These are phyloP conservation scores for Perca schrenkii DNA, from an alignment of 2,113 vertebrate species.

Conservation along the genomic window DNA sequence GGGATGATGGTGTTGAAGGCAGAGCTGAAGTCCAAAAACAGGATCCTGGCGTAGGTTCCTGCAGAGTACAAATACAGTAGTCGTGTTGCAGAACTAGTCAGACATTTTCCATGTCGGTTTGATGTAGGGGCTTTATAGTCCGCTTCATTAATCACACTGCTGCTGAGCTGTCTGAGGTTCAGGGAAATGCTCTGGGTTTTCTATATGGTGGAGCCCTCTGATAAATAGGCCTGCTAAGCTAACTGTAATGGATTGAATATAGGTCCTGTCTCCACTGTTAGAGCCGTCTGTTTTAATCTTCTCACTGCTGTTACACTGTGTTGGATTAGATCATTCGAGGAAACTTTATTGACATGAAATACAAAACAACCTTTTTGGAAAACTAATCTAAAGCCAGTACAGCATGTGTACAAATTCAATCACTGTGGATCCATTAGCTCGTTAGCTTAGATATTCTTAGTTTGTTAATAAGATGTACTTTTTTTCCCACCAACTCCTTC, in stretches of 20 bases:
- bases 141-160: constrained; percentile 26
- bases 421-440: neutral
- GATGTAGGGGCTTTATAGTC: neutral
- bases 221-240: constrained; percentile 21
- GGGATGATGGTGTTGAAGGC: too few relatives aligned
- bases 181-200: neutral
- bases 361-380: neutral
- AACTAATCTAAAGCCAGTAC: neutral
- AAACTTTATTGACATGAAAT: neutral
- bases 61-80: too few relatives aligned
- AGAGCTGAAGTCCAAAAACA: too few relatives aligned
- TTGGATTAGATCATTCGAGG: neutral
- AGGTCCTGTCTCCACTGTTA: neutral
- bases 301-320: neutral
- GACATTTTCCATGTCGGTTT: constrained; percentile 10
- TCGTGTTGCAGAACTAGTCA: neutral
- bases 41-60: too few relatives aligned
- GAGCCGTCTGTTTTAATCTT: neutral
- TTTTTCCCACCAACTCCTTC: neutral
- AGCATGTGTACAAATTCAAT: neutral
- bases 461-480: neutral
- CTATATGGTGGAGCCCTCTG: neutral
- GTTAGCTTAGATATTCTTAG: neutral
- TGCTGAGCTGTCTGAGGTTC: constrained; percentile 25
- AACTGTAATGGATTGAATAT: constrained; percentile 10